These are phyloP conservation scores for Amphipoea oculea DNA, from an alignment of 2,888 invertebrate species.

Conservation along the genomic window DNA sequence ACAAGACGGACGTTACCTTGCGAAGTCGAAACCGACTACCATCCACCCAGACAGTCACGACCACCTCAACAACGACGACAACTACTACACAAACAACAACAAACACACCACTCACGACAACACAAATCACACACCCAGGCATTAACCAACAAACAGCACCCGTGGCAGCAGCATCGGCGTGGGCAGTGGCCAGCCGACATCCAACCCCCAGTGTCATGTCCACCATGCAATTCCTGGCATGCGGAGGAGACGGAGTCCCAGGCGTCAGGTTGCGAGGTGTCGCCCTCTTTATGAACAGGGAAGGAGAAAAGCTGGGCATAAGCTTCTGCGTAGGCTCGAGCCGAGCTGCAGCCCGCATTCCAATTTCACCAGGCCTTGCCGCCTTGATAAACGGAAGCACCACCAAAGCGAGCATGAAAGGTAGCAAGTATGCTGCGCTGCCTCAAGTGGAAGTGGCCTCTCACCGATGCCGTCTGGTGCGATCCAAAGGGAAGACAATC, in stretches of 20 bases:
- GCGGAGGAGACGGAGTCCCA: background rate
- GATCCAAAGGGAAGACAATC: too few relatives aligned
- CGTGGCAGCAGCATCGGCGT: background rate
- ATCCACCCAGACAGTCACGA: background rate
- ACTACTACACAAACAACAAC: background rate
- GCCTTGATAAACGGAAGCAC: too few relatives aligned
- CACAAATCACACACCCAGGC: too few relatives aligned
- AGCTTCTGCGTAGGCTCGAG: slow-evolving; percentile 6
- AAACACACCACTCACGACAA: background rate
- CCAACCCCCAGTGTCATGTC: background rate
- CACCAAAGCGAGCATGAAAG: background rate
- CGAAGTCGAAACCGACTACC: too few relatives aligned
- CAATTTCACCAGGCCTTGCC: too few relatives aligned
- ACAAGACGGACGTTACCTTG: background rate
- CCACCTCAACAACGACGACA: background rate
- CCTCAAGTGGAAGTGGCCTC: too few relatives aligned
- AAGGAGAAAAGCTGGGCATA: background rate
- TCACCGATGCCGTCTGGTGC: too few relatives aligned
- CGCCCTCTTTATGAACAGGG: background rate
- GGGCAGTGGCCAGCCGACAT: background rate
- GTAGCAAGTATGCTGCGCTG: background rate
- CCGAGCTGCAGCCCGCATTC: background rate
- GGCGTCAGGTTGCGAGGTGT: background rate
- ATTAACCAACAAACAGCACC: background rate
- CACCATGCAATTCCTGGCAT: background rate